Conservation (phyloP, 2,797 vertebrate genomes). For the Gallirallus australis region DNA sequence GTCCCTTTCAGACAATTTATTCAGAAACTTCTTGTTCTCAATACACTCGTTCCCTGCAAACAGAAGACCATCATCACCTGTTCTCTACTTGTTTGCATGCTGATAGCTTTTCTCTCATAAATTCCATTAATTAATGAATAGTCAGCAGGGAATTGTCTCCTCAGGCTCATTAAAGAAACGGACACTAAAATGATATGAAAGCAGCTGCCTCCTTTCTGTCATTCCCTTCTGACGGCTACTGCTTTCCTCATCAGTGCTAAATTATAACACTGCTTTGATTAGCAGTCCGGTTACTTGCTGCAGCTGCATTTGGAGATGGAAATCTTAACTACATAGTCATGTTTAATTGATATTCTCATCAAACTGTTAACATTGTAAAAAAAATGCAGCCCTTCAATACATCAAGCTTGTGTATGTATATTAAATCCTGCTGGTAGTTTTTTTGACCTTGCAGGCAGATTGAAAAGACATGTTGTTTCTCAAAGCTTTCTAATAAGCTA, state of each 20-base stretch:
- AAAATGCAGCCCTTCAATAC: not conserved
- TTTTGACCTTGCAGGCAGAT: conserved; percentile 37
- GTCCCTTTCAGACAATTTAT: not conserved
- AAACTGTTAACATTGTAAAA: conserved; percentile 36
- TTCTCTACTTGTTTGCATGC: conserved; percentile 29
- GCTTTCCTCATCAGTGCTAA: conserved; percentile 49
- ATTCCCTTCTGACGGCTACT: conserved; percentile 20
- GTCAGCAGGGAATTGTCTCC: conserved; percentile 41
- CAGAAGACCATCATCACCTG: not conserved
- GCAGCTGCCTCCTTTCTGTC: conserved; percentile 45
- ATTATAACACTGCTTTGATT: conserved; percentile 60
- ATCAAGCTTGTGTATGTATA: not conserved
- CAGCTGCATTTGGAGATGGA: conserved; percentile 53
- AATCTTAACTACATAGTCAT: conserved; percentile 49
- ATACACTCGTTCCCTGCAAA: conserved; percentile 5
- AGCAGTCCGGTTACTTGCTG: conserved; percentile 26
- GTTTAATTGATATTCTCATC: conserved; percentile 63
- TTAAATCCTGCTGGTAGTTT: not conserved
- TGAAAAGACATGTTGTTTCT: conserved; percentile 8
- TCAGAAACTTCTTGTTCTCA: not conserved
- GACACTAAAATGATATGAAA: conserved; percentile 57
- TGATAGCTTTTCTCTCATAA: conserved; percentile 51
- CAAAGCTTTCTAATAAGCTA: not conserved
- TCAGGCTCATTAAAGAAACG: conserved; percentile 63
- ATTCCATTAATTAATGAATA: conserved; percentile 69